Percentiles rank a stretch among this genome's conserved stretches.
phyloP scores from a whole-genome alignment of 1,140 invertebrate genomes.

The Ooceraea biroi region DNA sequence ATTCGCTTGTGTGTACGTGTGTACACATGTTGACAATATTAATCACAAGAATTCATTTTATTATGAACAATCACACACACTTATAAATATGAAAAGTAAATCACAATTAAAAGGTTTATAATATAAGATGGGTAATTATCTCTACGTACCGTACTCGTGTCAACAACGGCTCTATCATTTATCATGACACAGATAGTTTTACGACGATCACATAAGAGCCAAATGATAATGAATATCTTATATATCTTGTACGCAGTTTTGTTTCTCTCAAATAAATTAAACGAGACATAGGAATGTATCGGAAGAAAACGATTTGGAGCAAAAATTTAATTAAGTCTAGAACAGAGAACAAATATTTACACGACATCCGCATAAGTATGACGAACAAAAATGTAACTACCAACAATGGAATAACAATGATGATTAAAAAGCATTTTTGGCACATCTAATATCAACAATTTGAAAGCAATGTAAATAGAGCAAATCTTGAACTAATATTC shows the following conservation, averaged over 20 bases:
- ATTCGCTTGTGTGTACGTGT: background rate
- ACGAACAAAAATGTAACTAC: conserved; percentile 37
- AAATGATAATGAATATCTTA: conserved; percentile 22
- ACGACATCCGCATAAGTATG: conserved; percentile 47
- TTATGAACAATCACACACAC: conserved; percentile 63
- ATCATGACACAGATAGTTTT: conserved; percentile 38
- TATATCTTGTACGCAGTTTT: conserved; percentile 61
- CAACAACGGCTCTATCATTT: conserved; percentile 49
- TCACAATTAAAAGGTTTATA: conserved; percentile 63
- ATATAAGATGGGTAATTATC: conserved; percentile 61
- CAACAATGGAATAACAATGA: conserved; percentile 32
- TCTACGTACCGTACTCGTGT: conserved; percentile 53
- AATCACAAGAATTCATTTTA: conserved; percentile 50
- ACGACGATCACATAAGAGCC: conserved; percentile 34
- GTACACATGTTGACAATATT: conserved; percentile 8
- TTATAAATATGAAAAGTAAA: conserved; percentile 47
- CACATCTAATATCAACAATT: conserved; percentile 50
- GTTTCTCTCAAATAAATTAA: conserved; percentile 76
- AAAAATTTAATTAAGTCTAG: conserved; percentile 45
- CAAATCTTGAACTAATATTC: conserved; percentile 20
- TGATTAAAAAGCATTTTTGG: conserved; percentile 42
- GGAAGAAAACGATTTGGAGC: conserved; percentile 66
- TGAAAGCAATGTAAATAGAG: conserved; percentile 52
- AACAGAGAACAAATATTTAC: conserved; percentile 61
- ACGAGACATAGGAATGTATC: conserved; percentile 78